These are phyloP conservation scores for Odocoileus hemionus DNA, from an alignment of 2,113 vertebrate species.

Conservation along the genomic window DNA sequence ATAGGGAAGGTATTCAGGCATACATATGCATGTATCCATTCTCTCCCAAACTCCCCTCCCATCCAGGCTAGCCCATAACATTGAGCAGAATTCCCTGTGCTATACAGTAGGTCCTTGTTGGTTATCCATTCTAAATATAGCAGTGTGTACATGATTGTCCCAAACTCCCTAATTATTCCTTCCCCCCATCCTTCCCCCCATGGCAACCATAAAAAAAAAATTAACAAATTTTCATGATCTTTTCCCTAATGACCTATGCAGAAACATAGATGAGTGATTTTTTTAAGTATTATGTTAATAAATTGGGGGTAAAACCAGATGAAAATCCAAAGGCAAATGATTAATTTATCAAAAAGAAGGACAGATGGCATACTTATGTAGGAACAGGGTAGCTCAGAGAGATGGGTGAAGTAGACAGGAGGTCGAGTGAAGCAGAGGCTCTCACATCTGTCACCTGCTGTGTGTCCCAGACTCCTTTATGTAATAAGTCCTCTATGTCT, in stretches of 20 bases:
- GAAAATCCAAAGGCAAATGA: constrained; percentile 2
- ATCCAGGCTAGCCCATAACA: not conserved
- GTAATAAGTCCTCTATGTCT: not conserved
- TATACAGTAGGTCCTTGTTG: not conserved
- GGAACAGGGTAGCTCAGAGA: not conserved
- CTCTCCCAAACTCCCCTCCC: not conserved
- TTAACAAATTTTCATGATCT: not conserved
- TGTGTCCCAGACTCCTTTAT: not conserved
- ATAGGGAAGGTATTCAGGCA: not conserved
- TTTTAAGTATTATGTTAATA: not conserved
- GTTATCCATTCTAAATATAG: not conserved
- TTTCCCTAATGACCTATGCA: not conserved
- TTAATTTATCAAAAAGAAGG: not conserved
- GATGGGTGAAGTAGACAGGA: not conserved
- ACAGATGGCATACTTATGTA: not conserved
- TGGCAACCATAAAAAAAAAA: not conserved
- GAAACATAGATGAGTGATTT: not conserved
- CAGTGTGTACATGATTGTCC: not conserved
- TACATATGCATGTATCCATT: not conserved
- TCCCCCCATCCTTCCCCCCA: not conserved
- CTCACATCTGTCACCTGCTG: not conserved
- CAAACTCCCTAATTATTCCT: not conserved
- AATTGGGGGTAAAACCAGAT: not conserved
- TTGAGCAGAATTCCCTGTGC: not conserved
- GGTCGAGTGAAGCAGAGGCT: not conserved